These are phyloP conservation scores for Thecophora atra DNA, from an alignment of 2,888 invertebrate species.

Conservation along the genomic window DNA sequence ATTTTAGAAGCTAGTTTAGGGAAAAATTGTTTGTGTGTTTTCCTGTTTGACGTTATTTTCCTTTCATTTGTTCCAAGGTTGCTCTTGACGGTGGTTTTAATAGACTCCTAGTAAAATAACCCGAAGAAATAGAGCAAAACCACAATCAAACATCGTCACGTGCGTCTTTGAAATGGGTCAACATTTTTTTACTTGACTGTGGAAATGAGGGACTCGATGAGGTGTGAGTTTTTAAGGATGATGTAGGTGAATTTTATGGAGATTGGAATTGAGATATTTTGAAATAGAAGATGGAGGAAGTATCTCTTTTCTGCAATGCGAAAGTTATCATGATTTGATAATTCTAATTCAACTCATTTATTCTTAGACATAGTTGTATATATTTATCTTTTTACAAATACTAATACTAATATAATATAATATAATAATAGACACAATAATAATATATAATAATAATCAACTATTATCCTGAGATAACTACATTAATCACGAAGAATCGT, in stretches of 20 bases:
- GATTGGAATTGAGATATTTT: too few relatives aligned
- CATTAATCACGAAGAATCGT: too few relatives aligned
- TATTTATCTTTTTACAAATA: too few relatives aligned
- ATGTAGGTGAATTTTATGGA: not conserved
- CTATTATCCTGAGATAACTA: too few relatives aligned
- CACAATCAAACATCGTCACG: not conserved
- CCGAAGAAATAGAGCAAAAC: slow-evolving; percentile 2
- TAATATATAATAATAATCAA: too few relatives aligned
- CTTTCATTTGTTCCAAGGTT: not conserved
- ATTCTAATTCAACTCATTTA: too few relatives aligned
- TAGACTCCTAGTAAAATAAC: not conserved
- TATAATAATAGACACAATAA: too few relatives aligned
- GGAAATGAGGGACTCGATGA: not conserved
- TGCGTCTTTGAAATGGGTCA: slow-evolving; percentile 2
- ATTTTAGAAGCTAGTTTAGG: slow-evolving; percentile 31
- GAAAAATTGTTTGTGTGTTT: not conserved
- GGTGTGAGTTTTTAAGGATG: not conserved
- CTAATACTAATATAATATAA: too few relatives aligned
- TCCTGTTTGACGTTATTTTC: not conserved
- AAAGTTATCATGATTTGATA: too few relatives aligned
- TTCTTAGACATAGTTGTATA: too few relatives aligned
- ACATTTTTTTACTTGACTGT: not conserved
- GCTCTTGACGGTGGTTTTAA: not conserved
- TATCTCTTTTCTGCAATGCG: too few relatives aligned
- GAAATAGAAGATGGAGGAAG: too few relatives aligned